Percentiles rank a stretch among this genome's conserved stretches.
Evolutionary conservation across 2,113 vertebrate genomes (phyloP).

Genomic region (Rutilus rutilus): DNA sequence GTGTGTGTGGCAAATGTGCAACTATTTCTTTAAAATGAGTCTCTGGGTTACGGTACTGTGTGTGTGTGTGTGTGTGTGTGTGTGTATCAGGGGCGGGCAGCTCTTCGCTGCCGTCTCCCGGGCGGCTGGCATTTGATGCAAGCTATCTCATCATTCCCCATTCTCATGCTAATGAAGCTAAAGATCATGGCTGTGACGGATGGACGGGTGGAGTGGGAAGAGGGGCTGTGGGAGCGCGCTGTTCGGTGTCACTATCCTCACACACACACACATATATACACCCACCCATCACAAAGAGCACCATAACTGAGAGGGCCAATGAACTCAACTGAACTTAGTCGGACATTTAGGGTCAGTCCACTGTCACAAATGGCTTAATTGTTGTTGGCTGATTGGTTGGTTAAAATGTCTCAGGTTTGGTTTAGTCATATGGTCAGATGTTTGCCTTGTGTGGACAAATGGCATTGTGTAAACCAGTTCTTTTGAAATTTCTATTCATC

Average conservation of each 20-base stretch:
- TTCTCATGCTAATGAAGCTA: constrained; percentile 77
- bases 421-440: background rate
- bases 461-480: background rate
- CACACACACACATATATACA: constrained; percentile 28
- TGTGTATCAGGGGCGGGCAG: constrained; percentile 40
- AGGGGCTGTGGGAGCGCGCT: constrained; percentile 27
- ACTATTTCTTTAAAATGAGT: constrained; percentile 39
- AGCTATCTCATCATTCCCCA: constrained; percentile 69
- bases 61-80: constrained; percentile 34
- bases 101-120: constrained; percentile 39
- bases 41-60: constrained; percentile 9
- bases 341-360: constrained; percentile 7
- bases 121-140: constrained; percentile 62
- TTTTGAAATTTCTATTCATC: background rate
- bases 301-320: background rate
- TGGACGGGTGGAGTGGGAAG: constrained; percentile 31
- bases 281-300: constrained; percentile 29
- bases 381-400: background rate
- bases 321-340: constrained; percentile 1
- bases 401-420: background rate
- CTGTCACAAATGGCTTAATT: background rate
- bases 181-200: constrained; percentile 65
- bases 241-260: constrained; percentile 24
- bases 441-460: background rate
- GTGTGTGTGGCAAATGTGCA: constrained; percentile 14